These are phyloP conservation scores for Cinclus cinclus DNA, from an alignment of 2,113 vertebrate species.

Conservation along the genomic window DNA sequence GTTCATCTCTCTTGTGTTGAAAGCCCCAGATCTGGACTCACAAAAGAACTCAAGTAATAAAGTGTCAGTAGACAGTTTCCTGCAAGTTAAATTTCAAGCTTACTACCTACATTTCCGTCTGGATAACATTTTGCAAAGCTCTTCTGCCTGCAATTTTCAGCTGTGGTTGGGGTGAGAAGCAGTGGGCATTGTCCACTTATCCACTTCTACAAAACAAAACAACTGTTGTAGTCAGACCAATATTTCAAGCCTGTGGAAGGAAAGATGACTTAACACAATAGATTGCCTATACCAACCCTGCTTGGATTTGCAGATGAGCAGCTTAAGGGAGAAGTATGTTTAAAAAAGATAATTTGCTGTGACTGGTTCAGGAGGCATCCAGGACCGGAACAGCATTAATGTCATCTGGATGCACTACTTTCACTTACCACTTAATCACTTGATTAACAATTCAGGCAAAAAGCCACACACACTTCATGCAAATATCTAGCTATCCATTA, in stretches of 20 bases:
- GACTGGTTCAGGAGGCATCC: slow-evolving; percentile 29
- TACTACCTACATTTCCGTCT: neutral
- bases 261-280: neutral
- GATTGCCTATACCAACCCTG: neutral
- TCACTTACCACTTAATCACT: slow-evolving; percentile 56
- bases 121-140: neutral
- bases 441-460: slow-evolving; percentile 64
- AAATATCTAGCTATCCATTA: slow-evolving; percentile 66
- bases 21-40: neutral
- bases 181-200: accelerated
- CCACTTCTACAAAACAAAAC: neutral
- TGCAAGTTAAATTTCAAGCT: neutral
- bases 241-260: neutral
- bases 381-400: slow-evolving; percentile 40
- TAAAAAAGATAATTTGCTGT: slow-evolving; percentile 24
- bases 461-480: slow-evolving; percentile 66
- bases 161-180: neutral
- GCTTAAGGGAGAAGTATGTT: neutral
- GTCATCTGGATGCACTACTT: slow-evolving; percentile 39
- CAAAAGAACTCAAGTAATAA: neutral
- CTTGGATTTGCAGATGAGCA: slow-evolving; percentile 33
- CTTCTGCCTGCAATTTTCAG: neutral
- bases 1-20: neutral
- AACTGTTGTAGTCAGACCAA: neutral
- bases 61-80: neutral